Percentiles rank a stretch among this genome's conserved stretches.
Evolutionary conservation across 2,888 invertebrate species (phyloP).

Genomic region (Hetaerina titia): DNA sequence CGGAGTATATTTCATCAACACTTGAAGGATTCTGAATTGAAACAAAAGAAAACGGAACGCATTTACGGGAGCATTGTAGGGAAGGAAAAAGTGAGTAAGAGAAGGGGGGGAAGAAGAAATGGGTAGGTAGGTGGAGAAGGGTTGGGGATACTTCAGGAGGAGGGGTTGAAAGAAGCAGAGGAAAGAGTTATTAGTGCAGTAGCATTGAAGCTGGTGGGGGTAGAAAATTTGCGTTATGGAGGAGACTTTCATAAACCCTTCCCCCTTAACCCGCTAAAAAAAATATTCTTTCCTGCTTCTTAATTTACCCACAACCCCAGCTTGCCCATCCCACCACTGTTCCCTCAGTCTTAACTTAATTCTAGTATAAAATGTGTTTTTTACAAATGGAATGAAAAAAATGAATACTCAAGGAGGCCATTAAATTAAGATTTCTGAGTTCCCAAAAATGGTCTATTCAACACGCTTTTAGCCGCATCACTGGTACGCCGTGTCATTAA

Average conservation of each 20-base stretch:
- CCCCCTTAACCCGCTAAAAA: not conserved
- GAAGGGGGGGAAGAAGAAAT: not conserved
- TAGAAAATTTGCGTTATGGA: conserved; percentile 1
- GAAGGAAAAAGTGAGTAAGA: not conserved
- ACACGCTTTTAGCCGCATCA: conserved; percentile 41
- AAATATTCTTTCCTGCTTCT: not conserved
- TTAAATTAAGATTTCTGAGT: conserved; percentile 63
- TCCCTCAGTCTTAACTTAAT: conserved; percentile 7
- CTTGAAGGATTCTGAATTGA: conserved; percentile 39
- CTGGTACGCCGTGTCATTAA: conserved; percentile 9
- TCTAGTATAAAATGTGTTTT: conserved; percentile 3
- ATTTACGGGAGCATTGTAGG: not conserved
- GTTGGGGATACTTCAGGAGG: not conserved
- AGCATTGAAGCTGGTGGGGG: conserved; percentile 25
- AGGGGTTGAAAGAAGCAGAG: not conserved
- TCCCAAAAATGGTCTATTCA: conserved; percentile 30
- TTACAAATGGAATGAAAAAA: not conserved
- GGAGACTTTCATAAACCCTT: not conserved
- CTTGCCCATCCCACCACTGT: not conserved
- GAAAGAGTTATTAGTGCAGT: conserved; percentile 16
- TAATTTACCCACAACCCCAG: conserved; percentile 23
- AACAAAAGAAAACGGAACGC: conserved; percentile 59
- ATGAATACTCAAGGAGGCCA: conserved; percentile 33
- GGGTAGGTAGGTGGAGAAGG: not conserved
- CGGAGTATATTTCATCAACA: conserved; percentile 66